Base-by-base conservation (phyloP, 1,140 invertebrate species). In the Aethina tumida region DNA sequence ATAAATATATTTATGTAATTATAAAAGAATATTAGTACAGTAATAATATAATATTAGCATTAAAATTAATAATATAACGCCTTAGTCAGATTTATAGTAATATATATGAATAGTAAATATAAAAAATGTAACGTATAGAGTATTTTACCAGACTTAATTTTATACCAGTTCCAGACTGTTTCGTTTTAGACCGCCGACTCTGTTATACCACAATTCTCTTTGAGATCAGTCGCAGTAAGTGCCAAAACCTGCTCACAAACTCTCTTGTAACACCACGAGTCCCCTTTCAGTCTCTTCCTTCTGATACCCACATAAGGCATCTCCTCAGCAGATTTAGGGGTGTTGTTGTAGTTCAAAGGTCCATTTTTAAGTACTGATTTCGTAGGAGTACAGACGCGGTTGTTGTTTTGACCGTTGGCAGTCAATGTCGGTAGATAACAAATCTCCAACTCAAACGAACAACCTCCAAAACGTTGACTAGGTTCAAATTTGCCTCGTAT, bases 241-340 rank as follows among this genome's bases (percentile, higher is more conserved):
- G 67, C 70, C 17, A 91, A 65, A 20, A 90, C 74, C 62, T 90
- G 77, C 62, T 91, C 85, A 53, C 84, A 87, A n/a, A 88, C 71
- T 40, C 73, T 75, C 58, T 90, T 90, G 56, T 91, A 91, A 36
- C 81, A 75, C 84, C 86, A 90, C 2, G 79, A 74, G 57, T 90
- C 81, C 2, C 87, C 87, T 56, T 82, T 83, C 1, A 89, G 67
- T 36, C 86, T 61, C 54, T 87, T 89, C 22, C 86, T 67, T 43
- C 76, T 66, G 18, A 90, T 80, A 12, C 81, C 84, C 19, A 85
- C 70, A 18, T 73, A 62, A 41, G 52, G 57, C 49, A 7, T 21
- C 19, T 28, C 14, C 33, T 34, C 4, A 22, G 26, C 16, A 29
- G 17, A 18, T 24, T 29, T 43, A 7, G 35, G 35, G n/a, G 53